These are phyloP conservation scores for Papilio gigon DNA, from an alignment of 2,888 invertebrate species.

Conservation along the genomic window DNA sequence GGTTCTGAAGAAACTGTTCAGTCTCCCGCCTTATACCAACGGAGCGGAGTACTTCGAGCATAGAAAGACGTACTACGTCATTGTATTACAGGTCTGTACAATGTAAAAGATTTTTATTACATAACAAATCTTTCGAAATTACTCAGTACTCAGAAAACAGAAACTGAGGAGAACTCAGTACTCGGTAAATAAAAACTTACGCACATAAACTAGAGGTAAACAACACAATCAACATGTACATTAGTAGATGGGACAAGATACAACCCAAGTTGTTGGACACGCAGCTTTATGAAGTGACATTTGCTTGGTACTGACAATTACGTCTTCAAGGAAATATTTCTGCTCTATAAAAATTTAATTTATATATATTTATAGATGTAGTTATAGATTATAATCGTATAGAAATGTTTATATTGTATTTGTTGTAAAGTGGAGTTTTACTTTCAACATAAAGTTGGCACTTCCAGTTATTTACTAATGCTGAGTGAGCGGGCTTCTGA, in stretches of 20 bases:
- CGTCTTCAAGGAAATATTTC: not conserved
- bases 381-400: not conserved
- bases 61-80: constrained; percentile 66
- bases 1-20: constrained; percentile 58
- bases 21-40: constrained; percentile 61
- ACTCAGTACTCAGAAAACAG: too few relatives aligned
- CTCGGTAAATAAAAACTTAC: too few relatives aligned
- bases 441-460: not conserved
- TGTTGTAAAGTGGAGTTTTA: not conserved
- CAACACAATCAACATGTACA: too few relatives aligned
- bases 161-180: too few relatives aligned
- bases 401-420: not conserved
- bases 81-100: constrained; percentile 59
- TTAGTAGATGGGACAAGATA: too few relatives aligned
- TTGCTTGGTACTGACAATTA: too few relatives aligned
- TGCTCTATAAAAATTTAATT: not conserved
- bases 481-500: not conserved
- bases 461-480: constrained; percentile 14
- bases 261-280: too few relatives aligned
- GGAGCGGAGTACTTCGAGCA: constrained; percentile 64
- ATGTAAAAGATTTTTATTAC: not conserved
- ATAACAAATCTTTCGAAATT: too few relatives aligned
- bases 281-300: too few relatives aligned
- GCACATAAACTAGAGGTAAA: too few relatives aligned
- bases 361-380: not conserved